Evolutionary conservation across 2,113 vertebrate species (phyloP), one percentile per base, ranked within the genome.

Genomic region (Spheniscus mendiculus): DNA sequence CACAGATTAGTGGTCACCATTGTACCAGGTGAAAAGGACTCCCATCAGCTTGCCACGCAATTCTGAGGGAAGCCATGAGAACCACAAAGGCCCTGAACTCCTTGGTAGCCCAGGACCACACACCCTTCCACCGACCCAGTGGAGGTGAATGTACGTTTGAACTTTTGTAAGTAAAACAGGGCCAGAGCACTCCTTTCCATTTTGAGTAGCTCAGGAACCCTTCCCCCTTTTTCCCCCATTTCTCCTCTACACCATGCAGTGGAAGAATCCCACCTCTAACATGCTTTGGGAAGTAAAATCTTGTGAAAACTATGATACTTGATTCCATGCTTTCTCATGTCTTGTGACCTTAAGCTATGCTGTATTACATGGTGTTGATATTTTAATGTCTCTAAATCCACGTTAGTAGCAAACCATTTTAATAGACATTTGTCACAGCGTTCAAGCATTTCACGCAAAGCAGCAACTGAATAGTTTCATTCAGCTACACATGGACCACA

Each of bases 401-500:
- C n/a, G 12, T 80, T 87, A 94, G 52, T 59, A 97, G 70, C 63
- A 93, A 93, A 65, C 49, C 21, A 84, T 94, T 91, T 96, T 77
- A 77, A 61, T 29, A 49, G 90, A 71, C 38, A 83, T 95, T 89
- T 87, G 77, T 87, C 92, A 96, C 89, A 80, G 71, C 34, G 47
- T 58, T 91, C 62, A 72, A 83, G 70, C 32, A 20, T 70, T 92
- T 93, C 42, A 32, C 5, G 7, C 76, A 82, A 88, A 92, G 56
- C 66, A 83, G 44, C 0, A 7, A 22, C 59, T 93, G 86, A 95
- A 96, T 94, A 72, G 81, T 86, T 93, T 91, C 78, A 80, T 96
- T 96, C 86, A 95, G 69, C 85, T 59, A 86, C 94, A 96, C 91
- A 67, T 95, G 93, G 94, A 74, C 72, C 92, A 85, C 95, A 95